Percentiles rank a stretch among this genome's conserved stretches.
phyloP scores from a whole-genome alignment of 2,797 vertebrate species.

The Enteromius viviparus region DNA sequence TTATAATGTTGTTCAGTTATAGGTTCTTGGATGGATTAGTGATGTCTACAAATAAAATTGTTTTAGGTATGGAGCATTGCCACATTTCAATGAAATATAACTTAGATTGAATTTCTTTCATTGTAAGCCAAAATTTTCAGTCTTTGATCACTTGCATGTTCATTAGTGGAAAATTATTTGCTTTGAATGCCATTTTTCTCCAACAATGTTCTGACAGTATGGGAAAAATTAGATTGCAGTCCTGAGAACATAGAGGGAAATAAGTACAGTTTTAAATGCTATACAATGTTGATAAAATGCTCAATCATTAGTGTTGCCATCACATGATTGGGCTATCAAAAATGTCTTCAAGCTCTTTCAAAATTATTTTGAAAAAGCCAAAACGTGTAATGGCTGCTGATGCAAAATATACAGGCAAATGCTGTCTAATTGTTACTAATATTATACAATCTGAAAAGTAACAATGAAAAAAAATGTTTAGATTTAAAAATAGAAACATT shows the following conservation, averaged over 20 bases:
- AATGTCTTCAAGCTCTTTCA: not conserved
- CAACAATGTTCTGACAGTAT: not conserved
- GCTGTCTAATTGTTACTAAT: not conserved
- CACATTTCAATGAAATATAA: not conserved
- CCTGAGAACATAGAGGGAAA: not conserved
- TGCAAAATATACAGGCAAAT: not conserved
- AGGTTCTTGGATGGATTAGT: not conserved
- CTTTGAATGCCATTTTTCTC: not conserved
- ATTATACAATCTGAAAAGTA: not conserved
- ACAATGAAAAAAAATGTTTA: not conserved
- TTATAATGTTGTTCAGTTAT: not conserved
- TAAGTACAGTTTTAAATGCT: not conserved
- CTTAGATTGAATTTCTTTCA: not conserved
- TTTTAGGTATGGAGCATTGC: not conserved
- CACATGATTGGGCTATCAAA: not conserved
- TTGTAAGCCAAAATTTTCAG: not conserved
- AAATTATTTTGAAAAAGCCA: not conserved
- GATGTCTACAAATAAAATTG: not conserved
- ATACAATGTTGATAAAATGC: not conserved
- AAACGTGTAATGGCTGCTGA: not conserved
- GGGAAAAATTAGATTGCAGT: too few species aligned
- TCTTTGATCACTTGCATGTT: not conserved
- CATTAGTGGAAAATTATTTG: not conserved
- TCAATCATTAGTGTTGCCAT: constrained; percentile 4
- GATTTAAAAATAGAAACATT: not conserved